phyloP scores from a whole-genome alignment of 2,888 invertebrate species.

The Corbicula japonica region DNA sequence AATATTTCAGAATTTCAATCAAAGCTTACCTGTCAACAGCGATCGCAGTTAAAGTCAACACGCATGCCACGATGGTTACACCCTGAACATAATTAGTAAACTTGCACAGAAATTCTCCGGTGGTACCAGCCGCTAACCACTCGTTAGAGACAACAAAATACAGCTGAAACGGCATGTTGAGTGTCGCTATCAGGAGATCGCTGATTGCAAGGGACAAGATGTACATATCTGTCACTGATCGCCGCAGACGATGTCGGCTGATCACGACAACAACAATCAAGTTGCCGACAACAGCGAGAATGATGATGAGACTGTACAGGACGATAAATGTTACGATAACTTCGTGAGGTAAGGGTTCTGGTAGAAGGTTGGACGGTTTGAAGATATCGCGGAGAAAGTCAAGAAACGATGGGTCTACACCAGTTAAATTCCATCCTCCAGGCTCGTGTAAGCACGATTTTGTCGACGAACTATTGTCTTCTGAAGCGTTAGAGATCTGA shows the following conservation, averaged over 20 bases:
- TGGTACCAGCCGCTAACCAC: slow-evolving; percentile 76
- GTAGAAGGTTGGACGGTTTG: slow-evolving; percentile 53
- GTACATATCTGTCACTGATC: slow-evolving; percentile 78
- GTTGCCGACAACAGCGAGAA: slow-evolving; percentile 74
- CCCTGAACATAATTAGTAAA: slow-evolving; percentile 79
- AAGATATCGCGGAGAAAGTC: slow-evolving; percentile 5
- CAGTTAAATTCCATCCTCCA: background rate
- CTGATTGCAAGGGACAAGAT: slow-evolving; percentile 79
- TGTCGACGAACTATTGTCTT: no score
- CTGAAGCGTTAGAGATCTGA: no score
- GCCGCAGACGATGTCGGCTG: slow-evolving; percentile 55
- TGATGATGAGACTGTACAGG: slow-evolving; percentile 73
- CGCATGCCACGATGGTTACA: slow-evolving; percentile 76
- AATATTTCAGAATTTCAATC: no score
- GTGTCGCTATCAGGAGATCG: slow-evolving; percentile 76
- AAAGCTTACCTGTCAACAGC: slow-evolving; percentile 79
- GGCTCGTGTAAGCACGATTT: no score
- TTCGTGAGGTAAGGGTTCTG: slow-evolving; percentile 63
- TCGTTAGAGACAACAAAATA: slow-evolving; percentile 72
- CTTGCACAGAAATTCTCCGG: slow-evolving; percentile 77
- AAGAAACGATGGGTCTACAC: slow-evolving; percentile 5
- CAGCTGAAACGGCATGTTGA: slow-evolving; percentile 79
- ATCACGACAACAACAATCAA: slow-evolving; percentile 73
- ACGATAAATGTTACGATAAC: slow-evolving; percentile 65
- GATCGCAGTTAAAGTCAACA: slow-evolving; percentile 77